These are phyloP conservation scores for Ophioninae sp. DNA, from an alignment of 2,888 invertebrate species.

Conservation along the genomic window DNA sequence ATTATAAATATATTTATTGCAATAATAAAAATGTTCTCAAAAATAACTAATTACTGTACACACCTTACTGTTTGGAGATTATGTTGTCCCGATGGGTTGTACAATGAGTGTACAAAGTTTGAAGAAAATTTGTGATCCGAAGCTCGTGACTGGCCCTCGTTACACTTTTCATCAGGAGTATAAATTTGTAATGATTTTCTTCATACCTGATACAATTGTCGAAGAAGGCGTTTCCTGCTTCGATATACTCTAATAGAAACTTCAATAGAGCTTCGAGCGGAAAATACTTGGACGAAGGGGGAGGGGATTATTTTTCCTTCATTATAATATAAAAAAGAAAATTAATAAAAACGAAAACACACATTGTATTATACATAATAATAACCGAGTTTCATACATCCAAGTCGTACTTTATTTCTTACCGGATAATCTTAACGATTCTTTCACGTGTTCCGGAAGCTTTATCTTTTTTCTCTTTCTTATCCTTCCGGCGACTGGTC, in stretches of 20 bases:
- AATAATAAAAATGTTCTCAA: no score
- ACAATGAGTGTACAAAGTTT: no score
- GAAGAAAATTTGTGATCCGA: no score
- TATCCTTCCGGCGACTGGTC: conserved; percentile 80
- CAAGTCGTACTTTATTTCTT: conserved; percentile 45
- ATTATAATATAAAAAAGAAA: conserved; percentile 46
- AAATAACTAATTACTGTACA: no score
- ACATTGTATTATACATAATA: conserved; percentile 73
- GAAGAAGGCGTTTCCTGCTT: not conserved
- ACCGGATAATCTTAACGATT: conserved; percentile 79
- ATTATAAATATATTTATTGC: no score
- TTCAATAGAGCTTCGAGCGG: conserved; percentile 32
- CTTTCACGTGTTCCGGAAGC: conserved; percentile 85
- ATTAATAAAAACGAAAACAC: conserved; percentile 55
- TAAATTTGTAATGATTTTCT: not conserved
- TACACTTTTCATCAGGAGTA: not conserved
- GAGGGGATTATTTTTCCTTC: conserved; percentile 69
- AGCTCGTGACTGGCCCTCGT: no score
- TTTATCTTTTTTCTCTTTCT: conserved; percentile 85
- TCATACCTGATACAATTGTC: not conserved
- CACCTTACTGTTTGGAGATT: no score
- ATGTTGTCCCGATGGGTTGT: no score
- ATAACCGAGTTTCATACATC: conserved; percentile 67
- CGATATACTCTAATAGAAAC: conserved; percentile 16
- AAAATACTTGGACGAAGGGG: conserved; percentile 33